Base-by-base conservation (phyloP, 1,140 invertebrate species). In the Choristoneura fumiferana region DNA sequence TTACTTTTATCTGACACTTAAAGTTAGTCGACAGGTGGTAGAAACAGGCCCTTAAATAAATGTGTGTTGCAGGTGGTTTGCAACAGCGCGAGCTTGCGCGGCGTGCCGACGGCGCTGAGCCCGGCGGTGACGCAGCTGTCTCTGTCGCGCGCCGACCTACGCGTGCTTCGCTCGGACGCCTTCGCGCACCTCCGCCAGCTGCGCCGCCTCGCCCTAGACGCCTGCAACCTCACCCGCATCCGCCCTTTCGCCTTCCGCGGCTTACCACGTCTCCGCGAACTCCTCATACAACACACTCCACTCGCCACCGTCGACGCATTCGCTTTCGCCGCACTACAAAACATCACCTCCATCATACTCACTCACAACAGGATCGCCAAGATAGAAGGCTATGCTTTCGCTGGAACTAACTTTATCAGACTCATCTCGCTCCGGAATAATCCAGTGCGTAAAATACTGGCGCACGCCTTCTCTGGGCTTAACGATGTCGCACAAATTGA, bases 231-330 rank as follows among this genome's bases (percentile, higher is more conserved):
- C 43, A 92, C 93, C 0, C 87, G 91, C 4, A 95, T 96, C 65
- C 94, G 94, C 63, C 93, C 94, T 13, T 96, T 96, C 77, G 95
- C 95, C 15, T 96, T 96, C 77, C 92, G 95, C 9, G 95, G 95
- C 0, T 80, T 96, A 15, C 93, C 92, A 0, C 92, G 93, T 0
- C 90, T 96, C 0, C 91, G 92, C 38, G 94, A 95, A 66, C 89
- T 96, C 0, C 95, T 94, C 62, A 95, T 96, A 55, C 95, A 96
- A 71, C 93, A 96, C 49, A 96, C 95, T 0, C 94, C 95, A 0
- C 81, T 96, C 5, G 89, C 93, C 1, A 93, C 91, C 0, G 93
- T 96, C 9, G 93, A 95, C 4, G 92, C 93, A 33, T 96, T 96
- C 67, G 93, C 95, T 0, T 96, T 96, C 71, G 94, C 95, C 8